Conservation (phyloP, 1,140 invertebrate species). For the Orussus abietinus region DNA sequence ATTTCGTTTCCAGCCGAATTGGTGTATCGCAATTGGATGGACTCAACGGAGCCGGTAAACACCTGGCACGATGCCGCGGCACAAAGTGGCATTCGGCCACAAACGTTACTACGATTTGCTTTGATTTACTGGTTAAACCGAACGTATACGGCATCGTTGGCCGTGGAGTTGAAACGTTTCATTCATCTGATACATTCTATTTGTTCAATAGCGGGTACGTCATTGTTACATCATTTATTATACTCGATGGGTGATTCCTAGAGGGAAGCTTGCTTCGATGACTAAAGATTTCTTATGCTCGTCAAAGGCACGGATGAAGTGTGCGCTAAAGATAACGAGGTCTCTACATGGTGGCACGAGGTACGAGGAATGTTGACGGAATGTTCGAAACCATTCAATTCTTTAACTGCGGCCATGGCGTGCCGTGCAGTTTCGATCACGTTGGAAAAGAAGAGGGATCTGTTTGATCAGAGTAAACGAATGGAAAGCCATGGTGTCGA, state of each 20-base stretch:
- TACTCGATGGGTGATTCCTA: too few species aligned
- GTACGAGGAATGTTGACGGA: slow-evolving; percentile 67
- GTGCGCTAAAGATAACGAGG: slow-evolving; percentile 59
- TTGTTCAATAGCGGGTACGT: slow-evolving; percentile 46
- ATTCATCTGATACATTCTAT: slow-evolving; percentile 49
- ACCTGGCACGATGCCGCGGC: slow-evolving; percentile 54
- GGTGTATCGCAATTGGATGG: slow-evolving; percentile 61
- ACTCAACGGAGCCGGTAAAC: slow-evolving; percentile 48
- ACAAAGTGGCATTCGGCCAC: slow-evolving; percentile 56
- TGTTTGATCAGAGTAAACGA: too few species aligned
- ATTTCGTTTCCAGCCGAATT: slow-evolving; percentile 52
- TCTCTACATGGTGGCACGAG: slow-evolving; percentile 71
- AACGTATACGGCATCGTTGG: slow-evolving; percentile 37
- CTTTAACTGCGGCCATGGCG: slow-evolving; percentile 70
- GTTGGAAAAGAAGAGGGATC: slow-evolving; percentile 52
- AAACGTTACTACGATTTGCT: slow-evolving; percentile 61
- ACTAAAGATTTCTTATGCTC: slow-evolving; percentile 6
- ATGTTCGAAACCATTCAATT: slow-evolving; percentile 66
- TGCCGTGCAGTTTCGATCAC: slow-evolving; percentile 67
- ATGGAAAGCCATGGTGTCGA: too few species aligned
- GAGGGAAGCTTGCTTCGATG: neutral
- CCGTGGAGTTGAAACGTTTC: slow-evolving; percentile 50
- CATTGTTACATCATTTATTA: neutral
- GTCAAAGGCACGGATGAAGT: slow-evolving; percentile 43
- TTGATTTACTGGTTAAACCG: slow-evolving; percentile 65